Evolutionary conservation across 2,888 invertebrate species (phyloP).

Genomic region (Vesta saturnalis): DNA sequence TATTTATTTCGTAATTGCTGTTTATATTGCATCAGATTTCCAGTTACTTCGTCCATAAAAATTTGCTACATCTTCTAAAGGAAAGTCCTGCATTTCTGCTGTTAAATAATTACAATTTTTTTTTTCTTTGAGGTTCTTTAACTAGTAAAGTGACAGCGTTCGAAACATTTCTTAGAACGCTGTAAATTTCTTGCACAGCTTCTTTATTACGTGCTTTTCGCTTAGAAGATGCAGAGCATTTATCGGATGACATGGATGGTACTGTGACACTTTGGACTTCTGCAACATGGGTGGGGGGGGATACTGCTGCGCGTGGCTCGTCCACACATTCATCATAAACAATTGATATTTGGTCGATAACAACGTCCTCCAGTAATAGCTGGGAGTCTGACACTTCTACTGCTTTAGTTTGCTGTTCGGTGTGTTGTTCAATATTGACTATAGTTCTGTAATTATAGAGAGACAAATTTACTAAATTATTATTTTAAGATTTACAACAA

Average conservation of each 20-base stretch:
- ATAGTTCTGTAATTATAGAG: constrained; percentile 1
- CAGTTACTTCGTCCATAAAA: not conserved
- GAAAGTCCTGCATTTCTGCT: not conserved
- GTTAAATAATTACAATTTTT: not conserved
- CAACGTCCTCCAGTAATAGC: not conserved
- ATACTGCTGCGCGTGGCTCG: not conserved
- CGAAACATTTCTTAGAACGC: not conserved
- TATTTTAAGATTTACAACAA: constrained; percentile 3
- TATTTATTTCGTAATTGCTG: not conserved
- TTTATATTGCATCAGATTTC: not conserved
- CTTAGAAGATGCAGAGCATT: constrained; percentile 1
- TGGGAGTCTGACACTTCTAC: not conserved
- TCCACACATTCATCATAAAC: not conserved
- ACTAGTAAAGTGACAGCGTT: not conserved
- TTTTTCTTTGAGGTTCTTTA: not conserved
- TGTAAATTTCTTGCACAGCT: too few species aligned
- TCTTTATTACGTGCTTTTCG: not conserved
- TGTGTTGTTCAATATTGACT: not conserved
- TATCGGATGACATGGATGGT: not conserved
- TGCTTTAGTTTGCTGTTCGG: not conserved
- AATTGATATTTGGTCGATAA: not conserved
- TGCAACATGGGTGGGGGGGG: not conserved
- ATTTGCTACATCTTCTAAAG: not conserved
- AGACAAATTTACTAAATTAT: not conserved
- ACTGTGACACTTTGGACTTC: not conserved